Evolutionary conservation across 2,888 invertebrate species (phyloP).

Genomic region (Parelbella ahira): DNA sequence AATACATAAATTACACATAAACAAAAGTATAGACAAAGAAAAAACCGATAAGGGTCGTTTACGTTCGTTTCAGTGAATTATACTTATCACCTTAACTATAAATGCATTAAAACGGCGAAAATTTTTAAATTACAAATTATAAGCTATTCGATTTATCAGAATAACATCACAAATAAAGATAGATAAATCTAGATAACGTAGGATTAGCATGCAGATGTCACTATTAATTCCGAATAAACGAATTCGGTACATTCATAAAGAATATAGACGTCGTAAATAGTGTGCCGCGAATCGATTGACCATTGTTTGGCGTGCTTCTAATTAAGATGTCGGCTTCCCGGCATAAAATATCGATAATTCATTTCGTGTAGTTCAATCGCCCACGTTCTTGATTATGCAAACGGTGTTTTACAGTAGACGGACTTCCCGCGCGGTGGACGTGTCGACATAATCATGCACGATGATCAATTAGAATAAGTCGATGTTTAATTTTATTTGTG

Average conservation of each 20-base stretch:
- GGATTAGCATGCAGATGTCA: not conserved
- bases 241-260: too few relatives aligned
- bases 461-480: slow-evolving; percentile 11
- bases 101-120: too few relatives aligned
- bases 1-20: too few relatives aligned
- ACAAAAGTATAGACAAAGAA: too few relatives aligned
- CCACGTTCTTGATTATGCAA: slow-evolving; percentile 30
- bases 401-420: slow-evolving; percentile 25
- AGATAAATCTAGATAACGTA: too few relatives aligned
- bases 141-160: too few relatives aligned
- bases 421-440: slow-evolving; percentile 3
- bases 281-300: slow-evolving; percentile 6
- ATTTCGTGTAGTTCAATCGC: slow-evolving; percentile 44
- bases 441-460: slow-evolving; percentile 8
- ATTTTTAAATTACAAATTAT: too few relatives aligned
- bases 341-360: slow-evolving; percentile 54
- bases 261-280: slow-evolving; percentile 15
- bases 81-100: too few relatives aligned
- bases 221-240: too few relatives aligned
- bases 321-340: slow-evolving; percentile 49
- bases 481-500: slow-evolving; percentile 3
- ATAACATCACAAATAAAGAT: too few relatives aligned
- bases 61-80: too few relatives aligned
- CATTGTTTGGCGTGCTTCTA: slow-evolving; percentile 40
- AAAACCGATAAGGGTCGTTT: too few relatives aligned